Percentiles rank a stretch among this genome's conserved stretches.
phyloP scores from a whole-genome alignment of 92 coral and sea anemone species.

The Epizoanthus scotinus region DNA sequence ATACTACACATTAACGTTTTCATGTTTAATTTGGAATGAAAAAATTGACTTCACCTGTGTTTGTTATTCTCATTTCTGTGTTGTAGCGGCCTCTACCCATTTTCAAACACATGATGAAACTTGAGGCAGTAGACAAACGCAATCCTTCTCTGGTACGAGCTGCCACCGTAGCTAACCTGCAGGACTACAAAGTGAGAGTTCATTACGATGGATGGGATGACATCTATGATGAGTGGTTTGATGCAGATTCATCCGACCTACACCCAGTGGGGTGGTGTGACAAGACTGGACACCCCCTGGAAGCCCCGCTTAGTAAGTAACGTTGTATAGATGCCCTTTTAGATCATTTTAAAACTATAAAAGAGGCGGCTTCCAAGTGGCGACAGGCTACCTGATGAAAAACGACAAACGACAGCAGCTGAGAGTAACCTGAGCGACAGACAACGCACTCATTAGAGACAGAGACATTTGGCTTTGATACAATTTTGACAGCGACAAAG shows the following conservation, averaged over 20 bases:
- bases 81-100: conserved; percentile 78
- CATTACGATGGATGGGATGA: conserved; percentile 99
- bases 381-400: too few species aligned
- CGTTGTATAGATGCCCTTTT: background rate
- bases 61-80: background rate
- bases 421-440: too few species aligned
- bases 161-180: conserved; percentile 74
- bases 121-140: conserved; percentile 96
- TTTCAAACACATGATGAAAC: conserved; percentile 75
- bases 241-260: conserved; percentile 85
- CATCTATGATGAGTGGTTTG: conserved; percentile 98
- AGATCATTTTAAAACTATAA: background rate
- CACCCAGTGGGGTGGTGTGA: conserved; percentile 96
- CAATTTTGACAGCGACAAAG: too few species aligned
- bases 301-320: conserved; percentile 93
- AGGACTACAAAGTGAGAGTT: conserved; percentile 79
- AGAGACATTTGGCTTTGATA: too few species aligned
- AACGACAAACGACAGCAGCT: too few species aligned
- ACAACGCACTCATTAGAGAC: too few species aligned
- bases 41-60: background rate
- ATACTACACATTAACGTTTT: too few species aligned
- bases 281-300: conserved; percentile 95
- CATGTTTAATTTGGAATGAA: too few species aligned
- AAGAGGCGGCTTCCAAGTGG: too few species aligned
- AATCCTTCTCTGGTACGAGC: conserved; percentile 93